Evolutionary conservation across 2,797 vertebrate species (phyloP).

Genomic region (Pseudochirops cupreus): DNA sequence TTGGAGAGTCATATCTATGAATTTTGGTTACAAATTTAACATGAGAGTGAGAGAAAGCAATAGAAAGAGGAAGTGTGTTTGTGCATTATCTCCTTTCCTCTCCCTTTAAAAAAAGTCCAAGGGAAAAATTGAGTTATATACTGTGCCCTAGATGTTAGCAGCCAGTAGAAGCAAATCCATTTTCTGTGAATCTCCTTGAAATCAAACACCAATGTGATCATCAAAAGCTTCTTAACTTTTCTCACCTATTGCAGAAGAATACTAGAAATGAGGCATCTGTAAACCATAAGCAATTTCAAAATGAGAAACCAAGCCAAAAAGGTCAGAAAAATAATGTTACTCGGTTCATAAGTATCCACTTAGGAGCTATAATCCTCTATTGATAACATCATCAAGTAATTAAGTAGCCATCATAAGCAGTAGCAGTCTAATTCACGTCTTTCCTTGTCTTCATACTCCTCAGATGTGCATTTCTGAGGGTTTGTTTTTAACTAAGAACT

Average conservation of each 20-base stretch:
- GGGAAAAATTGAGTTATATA: background rate
- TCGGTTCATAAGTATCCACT: background rate
- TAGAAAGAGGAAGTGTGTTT: background rate
- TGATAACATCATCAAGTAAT: background rate
- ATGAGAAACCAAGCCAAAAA: background rate
- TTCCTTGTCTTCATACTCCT: background rate
- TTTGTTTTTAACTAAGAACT: constrained; percentile 21
- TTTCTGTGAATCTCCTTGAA: background rate
- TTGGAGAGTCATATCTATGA: background rate
- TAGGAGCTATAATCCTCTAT: background rate
- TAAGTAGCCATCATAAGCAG: background rate
- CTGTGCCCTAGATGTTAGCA: background rate
- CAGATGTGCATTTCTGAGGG: background rate
- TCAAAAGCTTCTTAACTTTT: background rate
- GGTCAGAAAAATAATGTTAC: background rate
- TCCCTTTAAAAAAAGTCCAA: background rate
- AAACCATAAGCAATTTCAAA: background rate
- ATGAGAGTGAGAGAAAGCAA: background rate
- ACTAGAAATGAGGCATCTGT: background rate
- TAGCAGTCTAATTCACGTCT: background rate
- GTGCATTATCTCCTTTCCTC: background rate
- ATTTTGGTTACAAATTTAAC: background rate
- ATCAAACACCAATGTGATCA: background rate
- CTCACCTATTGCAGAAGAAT: background rate
- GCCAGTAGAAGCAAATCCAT: background rate